phyloP scores from a whole-genome alignment of 2,888 invertebrate species.

The Drosophila helvetica region DNA sequence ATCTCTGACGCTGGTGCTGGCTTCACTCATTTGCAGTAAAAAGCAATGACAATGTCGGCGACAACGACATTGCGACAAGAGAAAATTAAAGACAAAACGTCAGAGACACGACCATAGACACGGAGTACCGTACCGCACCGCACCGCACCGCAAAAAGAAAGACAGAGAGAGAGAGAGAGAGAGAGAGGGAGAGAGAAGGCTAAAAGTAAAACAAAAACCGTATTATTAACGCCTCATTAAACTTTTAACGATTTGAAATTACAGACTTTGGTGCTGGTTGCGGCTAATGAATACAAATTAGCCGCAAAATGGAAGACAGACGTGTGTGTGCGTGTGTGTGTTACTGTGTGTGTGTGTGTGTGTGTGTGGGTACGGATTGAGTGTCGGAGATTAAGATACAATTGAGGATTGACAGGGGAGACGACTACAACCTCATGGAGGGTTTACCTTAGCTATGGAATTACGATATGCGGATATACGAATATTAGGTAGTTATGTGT shows the following conservation, averaged over 20 bases:
- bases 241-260: constrained; percentile 81
- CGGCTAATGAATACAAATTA: constrained; percentile 81
- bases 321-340: constrained; percentile 47
- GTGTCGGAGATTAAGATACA: constrained; percentile 43
- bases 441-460: not conserved
- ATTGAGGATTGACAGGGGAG: not conserved
- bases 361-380: constrained; percentile 28
- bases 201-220: constrained; percentile 76
- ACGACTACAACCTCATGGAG: not conserved
- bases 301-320: constrained; percentile 52
- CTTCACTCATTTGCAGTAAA: constrained; percentile 75
- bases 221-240: constrained; percentile 81
- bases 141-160: too few species aligned
- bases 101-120: constrained; percentile 13
- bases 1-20: not conserved
- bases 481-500: not conserved
- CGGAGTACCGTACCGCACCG: not conserved
- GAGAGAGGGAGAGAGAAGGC: constrained; percentile 5
- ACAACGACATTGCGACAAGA: constrained; percentile 17
- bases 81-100: constrained; percentile 56
- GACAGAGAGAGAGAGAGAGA: constrained; percentile 9
- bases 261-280: constrained; percentile 65
- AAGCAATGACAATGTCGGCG: constrained; percentile 69
- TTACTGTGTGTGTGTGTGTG: constrained; percentile 38
- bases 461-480: not conserved